Conservation (phyloP, 1,140 invertebrate species). For the Telenomus remus region DNA sequence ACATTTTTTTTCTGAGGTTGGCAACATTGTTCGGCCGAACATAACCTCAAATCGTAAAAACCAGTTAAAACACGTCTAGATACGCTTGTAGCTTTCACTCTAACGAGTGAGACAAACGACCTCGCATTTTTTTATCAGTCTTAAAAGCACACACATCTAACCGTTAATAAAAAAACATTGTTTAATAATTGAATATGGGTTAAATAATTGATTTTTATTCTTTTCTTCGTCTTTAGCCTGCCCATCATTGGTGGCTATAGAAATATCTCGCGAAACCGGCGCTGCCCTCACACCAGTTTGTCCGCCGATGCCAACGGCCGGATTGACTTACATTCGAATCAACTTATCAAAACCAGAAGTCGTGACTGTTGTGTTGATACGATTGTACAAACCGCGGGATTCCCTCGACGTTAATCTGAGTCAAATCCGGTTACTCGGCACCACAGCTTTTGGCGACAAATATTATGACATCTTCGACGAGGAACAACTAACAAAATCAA, state of each 20-base stretch:
- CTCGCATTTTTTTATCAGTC: background rate
- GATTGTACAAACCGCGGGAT: slow-evolving; percentile 88
- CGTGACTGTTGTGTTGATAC: slow-evolving; percentile 79
- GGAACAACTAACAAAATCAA: slow-evolving; percentile 73
- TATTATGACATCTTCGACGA: slow-evolving; percentile 71
- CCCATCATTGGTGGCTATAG: slow-evolving; percentile 91
- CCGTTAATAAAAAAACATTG: too few species aligned
- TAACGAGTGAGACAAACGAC: too few species aligned
- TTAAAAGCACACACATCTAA: too few species aligned
- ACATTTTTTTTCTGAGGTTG: too few species aligned
- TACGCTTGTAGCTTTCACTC: too few species aligned
- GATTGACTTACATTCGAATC: slow-evolving; percentile 89
- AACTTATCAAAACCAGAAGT: slow-evolving; percentile 88
- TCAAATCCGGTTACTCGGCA: slow-evolving; percentile 89
- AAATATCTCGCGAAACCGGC: slow-evolving; percentile 80
- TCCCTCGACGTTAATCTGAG: slow-evolving; percentile 91
- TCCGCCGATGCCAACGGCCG: slow-evolving; percentile 86
- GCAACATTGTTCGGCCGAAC: too few species aligned
- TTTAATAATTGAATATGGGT: too few species aligned
- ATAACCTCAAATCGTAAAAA: too few species aligned
- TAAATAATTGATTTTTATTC: background rate
- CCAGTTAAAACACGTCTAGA: too few species aligned
- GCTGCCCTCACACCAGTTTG: slow-evolving; percentile 79
- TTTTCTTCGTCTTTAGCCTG: slow-evolving; percentile 78
- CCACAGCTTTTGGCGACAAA: slow-evolving; percentile 83